Evolutionary conservation across 2,888 invertebrate species (phyloP), one percentile per base, ranked within the genome.

Genomic region (Drosophila pseudotakahashii): DNA sequence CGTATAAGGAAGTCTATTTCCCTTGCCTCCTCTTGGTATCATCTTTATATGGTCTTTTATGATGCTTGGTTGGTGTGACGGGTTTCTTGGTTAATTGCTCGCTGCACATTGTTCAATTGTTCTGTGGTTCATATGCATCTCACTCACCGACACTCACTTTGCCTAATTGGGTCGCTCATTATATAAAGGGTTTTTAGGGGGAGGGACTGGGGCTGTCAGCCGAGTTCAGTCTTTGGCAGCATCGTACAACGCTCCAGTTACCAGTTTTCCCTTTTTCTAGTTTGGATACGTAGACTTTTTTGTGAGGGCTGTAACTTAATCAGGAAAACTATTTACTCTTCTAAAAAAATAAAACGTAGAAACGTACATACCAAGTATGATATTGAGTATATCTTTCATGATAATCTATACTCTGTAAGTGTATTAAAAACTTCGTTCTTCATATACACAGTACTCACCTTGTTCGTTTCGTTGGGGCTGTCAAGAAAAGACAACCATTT

Each of bases 151-250:
- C 87, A 87, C 79, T 87, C 85, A 90, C 90, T 89, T 84, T 88
- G 81, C 71, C 81, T 90, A 90, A 90, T 90, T 90, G 91, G 90
- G 90, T 90, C 90, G 91, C 85, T 82, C 88, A 89, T 90, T 89
- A 89, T 81, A 74, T 60, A 57, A 70, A 73, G 68, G 44, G 48
- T 42, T 30, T 23, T 47, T 30, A 34, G 30, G 39, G 52, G 45
- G 68, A 13, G 45, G 34, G 36, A 47, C 53, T 23, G 44, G 57
- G 23, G 48, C 48, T 44, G 44, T 36, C 41, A 67, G 55, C 16
- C 32, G 68, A 42, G 68, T 44, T 57, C 32, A 32, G 50, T 48
- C 50, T 23, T 42, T 71, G 55, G 52, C 58, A 72, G 48, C 78
- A 57, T 52, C 75, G 78, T 76, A 75, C 87, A 84, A 77, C 69